These are phyloP conservation scores for Apocheima hispidaria DNA, from an alignment of 2,888 invertebrate species.

Conservation along the genomic window DNA sequence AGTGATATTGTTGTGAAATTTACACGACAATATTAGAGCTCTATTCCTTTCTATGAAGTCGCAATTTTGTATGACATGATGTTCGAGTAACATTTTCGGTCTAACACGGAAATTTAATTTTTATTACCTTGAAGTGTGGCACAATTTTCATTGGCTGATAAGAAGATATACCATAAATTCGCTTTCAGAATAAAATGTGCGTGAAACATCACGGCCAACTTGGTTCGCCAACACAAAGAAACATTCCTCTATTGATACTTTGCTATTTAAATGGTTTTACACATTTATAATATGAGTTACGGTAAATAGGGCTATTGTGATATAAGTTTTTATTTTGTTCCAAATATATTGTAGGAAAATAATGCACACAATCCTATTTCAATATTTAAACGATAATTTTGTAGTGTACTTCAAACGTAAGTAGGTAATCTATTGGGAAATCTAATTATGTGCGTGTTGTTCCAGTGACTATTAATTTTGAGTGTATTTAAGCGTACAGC, in stretches of 20 bases:
- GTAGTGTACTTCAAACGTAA: conserved; percentile 28
- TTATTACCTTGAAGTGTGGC: conserved; percentile 31
- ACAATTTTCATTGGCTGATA: conserved; percentile 39
- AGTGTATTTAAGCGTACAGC: too few species aligned
- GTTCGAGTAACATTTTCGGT: background rate
- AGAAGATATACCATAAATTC: conserved; percentile 55
- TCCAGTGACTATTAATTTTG: too few species aligned
- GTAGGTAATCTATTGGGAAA: conserved; percentile 14
- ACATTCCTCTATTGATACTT: conserved; percentile 83
- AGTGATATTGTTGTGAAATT: conserved; percentile 39
- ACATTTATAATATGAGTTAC: conserved; percentile 84
- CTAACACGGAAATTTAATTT: conserved; percentile 35
- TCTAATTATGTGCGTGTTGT: too few species aligned
- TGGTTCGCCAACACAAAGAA: conserved; percentile 84
- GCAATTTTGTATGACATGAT: conserved; percentile 29
- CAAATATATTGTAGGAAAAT: conserved; percentile 81
- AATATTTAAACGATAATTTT: conserved; percentile 67
- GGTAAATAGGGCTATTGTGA: conserved; percentile 80
- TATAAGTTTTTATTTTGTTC: conserved; percentile 73
- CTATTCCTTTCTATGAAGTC: background rate
- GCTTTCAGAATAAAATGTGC: conserved; percentile 78
- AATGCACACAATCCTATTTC: conserved; percentile 81
- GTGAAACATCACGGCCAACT: conserved; percentile 84
- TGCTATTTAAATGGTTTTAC: conserved; percentile 85
- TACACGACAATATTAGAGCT: conserved; percentile 29